Evolutionary conservation across 2,113 vertebrate genomes (phyloP).

Genomic region (Bubo scandiacus): DNA sequence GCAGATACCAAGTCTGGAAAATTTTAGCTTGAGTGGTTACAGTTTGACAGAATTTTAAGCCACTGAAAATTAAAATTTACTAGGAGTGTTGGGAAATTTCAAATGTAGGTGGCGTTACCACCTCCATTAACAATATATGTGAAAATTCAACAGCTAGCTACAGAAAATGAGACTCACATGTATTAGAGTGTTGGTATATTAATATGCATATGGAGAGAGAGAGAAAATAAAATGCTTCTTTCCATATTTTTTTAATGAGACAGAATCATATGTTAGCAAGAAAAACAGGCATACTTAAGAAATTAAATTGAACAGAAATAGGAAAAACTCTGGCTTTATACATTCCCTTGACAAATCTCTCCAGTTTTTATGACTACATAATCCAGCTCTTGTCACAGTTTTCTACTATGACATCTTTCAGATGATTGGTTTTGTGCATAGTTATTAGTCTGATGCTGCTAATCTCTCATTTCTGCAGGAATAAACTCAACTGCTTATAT

Average conservation of each 20-base stretch:
- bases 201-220: neutral
- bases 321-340: constrained; percentile 22
- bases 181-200: neutral
- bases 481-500: neutral
- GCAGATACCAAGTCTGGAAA: neutral
- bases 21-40: neutral
- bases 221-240: constrained; percentile 23
- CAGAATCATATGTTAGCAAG: constrained; percentile 18
- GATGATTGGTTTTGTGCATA: constrained; percentile 42
- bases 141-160: constrained; percentile 20
- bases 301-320: constrained; percentile 61
- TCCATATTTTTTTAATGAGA: constrained; percentile 49
- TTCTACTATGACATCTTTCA: constrained; percentile 48
- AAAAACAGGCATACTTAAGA: constrained; percentile 48
- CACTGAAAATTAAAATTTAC: neutral
- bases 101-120: neutral
- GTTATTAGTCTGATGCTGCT: constrained; percentile 37
- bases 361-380: constrained; percentile 25
- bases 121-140: neutral
- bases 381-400: constrained; percentile 43
- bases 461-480: constrained; percentile 57
- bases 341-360: constrained; percentile 53
- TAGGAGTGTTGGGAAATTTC: neutral
- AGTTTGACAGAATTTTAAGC: neutral
- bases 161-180: neutral